Percentiles rank a stretch among this genome's conserved stretches.
phyloP scores from a whole-genome alignment of 2,113 vertebrate genomes.

The Astur gentilis region DNA sequence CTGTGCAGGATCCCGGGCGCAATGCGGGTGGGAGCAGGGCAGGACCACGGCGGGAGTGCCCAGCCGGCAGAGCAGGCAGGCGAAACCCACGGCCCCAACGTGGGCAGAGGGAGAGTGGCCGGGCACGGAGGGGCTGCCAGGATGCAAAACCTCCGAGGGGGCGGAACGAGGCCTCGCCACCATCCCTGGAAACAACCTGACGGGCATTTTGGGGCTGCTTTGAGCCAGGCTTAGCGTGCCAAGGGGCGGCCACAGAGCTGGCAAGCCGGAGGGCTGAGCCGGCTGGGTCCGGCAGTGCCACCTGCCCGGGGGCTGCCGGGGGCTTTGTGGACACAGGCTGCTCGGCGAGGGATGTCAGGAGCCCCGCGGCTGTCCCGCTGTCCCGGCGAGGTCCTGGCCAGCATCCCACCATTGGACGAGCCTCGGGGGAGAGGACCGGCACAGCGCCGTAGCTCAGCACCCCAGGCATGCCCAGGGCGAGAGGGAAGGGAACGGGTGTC shows the following conservation, averaged over 20 bases:
- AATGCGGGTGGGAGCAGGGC: background rate
- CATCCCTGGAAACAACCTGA: background rate
- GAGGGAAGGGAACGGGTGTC: background rate
- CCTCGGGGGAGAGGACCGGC: accelerated
- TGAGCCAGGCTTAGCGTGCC: background rate
- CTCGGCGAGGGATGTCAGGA: background rate
- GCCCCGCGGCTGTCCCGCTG: accelerated
- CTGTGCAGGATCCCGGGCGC: background rate
- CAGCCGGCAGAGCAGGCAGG: background rate
- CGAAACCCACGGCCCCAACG: accelerated
- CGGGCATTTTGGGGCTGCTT: background rate
- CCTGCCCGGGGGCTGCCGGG: background rate
- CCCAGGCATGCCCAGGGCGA: background rate
- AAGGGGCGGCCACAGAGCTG: background rate
- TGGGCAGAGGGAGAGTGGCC: background rate
- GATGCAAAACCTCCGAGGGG: accelerated
- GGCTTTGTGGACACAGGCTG: background rate
- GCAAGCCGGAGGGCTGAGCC: background rate
- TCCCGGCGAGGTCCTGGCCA: background rate
- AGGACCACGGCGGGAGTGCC: background rate
- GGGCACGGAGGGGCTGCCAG: accelerated
- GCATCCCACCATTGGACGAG: accelerated
- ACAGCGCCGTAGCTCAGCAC: background rate
- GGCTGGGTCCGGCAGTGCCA: background rate
- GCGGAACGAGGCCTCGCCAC: background rate